Percentiles rank a stretch among this genome's conserved stretches.
Evolutionary conservation across 2,888 invertebrate genomes (phyloP).

Genomic region (Julus scanicus): DNA sequence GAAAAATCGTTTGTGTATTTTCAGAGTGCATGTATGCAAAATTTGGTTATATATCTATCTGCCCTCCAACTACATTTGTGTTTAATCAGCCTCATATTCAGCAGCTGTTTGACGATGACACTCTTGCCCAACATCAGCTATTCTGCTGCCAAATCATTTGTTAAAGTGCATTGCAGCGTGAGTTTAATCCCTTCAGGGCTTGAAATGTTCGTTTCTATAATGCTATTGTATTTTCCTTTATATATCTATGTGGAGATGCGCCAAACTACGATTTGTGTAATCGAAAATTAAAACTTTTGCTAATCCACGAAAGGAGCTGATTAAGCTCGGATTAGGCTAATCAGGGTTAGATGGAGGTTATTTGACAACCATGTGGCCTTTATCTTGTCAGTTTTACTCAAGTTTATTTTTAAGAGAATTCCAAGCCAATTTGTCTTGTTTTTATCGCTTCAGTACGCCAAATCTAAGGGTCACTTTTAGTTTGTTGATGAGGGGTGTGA

Average conservation of each 20-base stretch:
- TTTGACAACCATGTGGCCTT: no score
- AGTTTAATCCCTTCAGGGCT: neutral
- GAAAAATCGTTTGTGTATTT: neutral
- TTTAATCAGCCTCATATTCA: conserved; percentile 34
- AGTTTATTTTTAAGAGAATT: no score
- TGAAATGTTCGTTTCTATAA: neutral
- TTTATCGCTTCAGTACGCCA: no score
- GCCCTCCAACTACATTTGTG: conserved; percentile 9
- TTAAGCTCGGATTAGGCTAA: neutral
- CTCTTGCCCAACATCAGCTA: conserved; percentile 23
- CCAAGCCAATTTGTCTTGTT: no score
- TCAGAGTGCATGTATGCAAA: neutral
- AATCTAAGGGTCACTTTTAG: no score
- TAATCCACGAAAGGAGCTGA: neutral
- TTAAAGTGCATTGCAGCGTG: conserved; percentile 36
- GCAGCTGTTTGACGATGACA: conserved; percentile 39
- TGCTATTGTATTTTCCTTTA: neutral
- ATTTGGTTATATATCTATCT: neutral
- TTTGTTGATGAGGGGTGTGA: no score
- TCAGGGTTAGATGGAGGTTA: neutral
- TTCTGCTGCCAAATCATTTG: conserved; percentile 8
- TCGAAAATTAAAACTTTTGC: neutral
- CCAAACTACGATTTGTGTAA: neutral
- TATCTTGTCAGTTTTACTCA: no score
- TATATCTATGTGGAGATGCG: neutral